Evolutionary conservation across 2,113 vertebrate species (phyloP), one percentile per base, ranked within the genome.

Genomic region (Tinamus guttatus): DNA sequence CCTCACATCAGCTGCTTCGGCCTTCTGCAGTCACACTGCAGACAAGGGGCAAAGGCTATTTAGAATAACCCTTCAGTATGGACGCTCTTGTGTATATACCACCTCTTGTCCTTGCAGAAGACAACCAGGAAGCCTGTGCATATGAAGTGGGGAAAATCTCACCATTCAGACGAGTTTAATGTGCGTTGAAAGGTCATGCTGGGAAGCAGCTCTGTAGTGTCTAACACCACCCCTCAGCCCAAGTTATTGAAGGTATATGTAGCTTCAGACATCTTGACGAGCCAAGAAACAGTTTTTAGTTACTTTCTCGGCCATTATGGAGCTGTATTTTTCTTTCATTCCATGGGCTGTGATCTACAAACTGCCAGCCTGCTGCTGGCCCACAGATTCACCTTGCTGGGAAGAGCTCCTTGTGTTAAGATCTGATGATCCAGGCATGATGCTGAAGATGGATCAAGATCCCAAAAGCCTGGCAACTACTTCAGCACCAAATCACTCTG

Each of bases 11-110:
- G 40, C 68, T 19, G 51, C 56, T 68, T 30, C 58, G 69, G 56
- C 62, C 27, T 70, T 73, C 63, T 85, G 60, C 54, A 87, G 0
- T 15, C 0, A 0, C 13, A n/a, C n/a, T 75, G 73, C 28, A 70
- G 85, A 69, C 0, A 0, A 84, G 43, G 36, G 70, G 64, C 41
- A 85, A 87, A 82, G 63, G 54, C 43, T 4, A 2, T 51, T 41
- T 0, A 1, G 67, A 85, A 84, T 47, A 85, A 41, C 67, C 71
- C 32, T 40, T 34, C 52, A 24, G 56, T 70, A 34, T 56, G 78
- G 41, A 36, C 27, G 11, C 30, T 0, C 0, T 24, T 7, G 43
- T 58, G n/a, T 87, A 80, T 32, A 92, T 65, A 69, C 54, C 17
- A 21, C 24, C 49, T 62, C 59, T 77, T 17, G 49, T 68, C 43